Percentiles rank a stretch among this genome's conserved stretches.
These are phyloP conservation scores for Prionailurus bengalensis DNA, from an alignment of 2,113 vertebrate genomes.

Conservation along the genomic window DNA sequence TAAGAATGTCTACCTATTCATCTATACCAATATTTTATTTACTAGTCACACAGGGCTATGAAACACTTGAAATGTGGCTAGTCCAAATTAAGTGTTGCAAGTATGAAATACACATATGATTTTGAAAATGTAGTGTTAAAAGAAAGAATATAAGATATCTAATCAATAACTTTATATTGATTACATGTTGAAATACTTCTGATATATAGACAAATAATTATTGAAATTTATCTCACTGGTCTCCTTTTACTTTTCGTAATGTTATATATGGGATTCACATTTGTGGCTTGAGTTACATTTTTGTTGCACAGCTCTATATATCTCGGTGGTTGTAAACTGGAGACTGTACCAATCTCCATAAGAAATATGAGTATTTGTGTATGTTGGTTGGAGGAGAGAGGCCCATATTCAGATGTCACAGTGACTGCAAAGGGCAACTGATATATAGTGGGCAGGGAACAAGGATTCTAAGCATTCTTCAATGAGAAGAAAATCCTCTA, in stretches of 20 bases:
- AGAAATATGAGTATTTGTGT: background rate
- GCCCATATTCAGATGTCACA: background rate
- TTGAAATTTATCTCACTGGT: background rate
- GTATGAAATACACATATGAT: background rate
- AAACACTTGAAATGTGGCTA: background rate
- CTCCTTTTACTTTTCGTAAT: conserved; percentile 1
- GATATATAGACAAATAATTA: background rate
- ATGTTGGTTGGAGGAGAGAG: background rate
- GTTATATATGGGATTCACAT: background rate
- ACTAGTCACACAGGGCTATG: background rate
- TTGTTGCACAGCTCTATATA: background rate
- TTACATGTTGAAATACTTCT: background rate
- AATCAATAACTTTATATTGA: background rate
- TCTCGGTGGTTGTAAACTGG: background rate
- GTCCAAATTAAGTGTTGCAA: background rate
- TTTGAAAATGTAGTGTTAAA: background rate
- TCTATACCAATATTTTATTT: background rate
- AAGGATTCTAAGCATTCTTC: background rate
- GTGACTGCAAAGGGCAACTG: background rate
- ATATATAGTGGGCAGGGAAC: background rate
- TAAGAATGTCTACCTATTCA: background rate
- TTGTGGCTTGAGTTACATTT: background rate
- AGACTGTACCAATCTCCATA: background rate
- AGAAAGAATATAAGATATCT: background rate
- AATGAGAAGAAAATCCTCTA: background rate